phyloP scores from a whole-genome alignment of 2,888 invertebrate genomes.

The Oligia strigilis region DNA sequence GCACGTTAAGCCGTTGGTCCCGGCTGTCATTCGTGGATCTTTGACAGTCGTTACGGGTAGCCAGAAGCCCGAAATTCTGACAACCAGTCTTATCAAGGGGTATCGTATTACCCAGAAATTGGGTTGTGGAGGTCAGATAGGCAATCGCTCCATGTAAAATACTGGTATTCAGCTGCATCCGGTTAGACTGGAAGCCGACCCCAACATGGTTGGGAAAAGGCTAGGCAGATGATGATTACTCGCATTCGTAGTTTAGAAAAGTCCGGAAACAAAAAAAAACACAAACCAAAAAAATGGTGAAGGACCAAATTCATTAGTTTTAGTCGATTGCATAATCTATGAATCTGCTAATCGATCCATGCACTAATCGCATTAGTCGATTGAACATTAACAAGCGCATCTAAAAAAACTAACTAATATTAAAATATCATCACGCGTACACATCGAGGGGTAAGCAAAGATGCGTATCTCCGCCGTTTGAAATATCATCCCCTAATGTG shows the following conservation, averaged over 20 bases:
- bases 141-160: too few relatives aligned
- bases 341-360: constrained; percentile 3
- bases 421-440: constrained; percentile 62
- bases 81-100: too few relatives aligned
- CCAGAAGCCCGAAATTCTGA: too few relatives aligned
- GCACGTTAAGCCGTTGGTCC: too few relatives aligned
- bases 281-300: neutral
- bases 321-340: neutral
- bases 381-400: neutral
- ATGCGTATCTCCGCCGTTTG: constrained; percentile 64
- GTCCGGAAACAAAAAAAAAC: neutral
- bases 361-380: constrained; percentile 20
- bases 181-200: too few relatives aligned
- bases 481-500: constrained; percentile 67
- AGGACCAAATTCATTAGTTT: neutral
- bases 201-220: too few relatives aligned
- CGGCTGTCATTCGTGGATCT: too few relatives aligned
- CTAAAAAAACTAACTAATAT: constrained; percentile 48
- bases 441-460: constrained; percentile 52
- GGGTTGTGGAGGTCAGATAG: too few relatives aligned
- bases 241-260: neutral
- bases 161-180: too few relatives aligned
- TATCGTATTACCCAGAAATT: too few relatives aligned
- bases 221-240: neutral
- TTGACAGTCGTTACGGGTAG: too few relatives aligned